phyloP scores from a whole-genome alignment of 53 echinoderm and acorn worm genomes.

The Henricia sp. region DNA sequence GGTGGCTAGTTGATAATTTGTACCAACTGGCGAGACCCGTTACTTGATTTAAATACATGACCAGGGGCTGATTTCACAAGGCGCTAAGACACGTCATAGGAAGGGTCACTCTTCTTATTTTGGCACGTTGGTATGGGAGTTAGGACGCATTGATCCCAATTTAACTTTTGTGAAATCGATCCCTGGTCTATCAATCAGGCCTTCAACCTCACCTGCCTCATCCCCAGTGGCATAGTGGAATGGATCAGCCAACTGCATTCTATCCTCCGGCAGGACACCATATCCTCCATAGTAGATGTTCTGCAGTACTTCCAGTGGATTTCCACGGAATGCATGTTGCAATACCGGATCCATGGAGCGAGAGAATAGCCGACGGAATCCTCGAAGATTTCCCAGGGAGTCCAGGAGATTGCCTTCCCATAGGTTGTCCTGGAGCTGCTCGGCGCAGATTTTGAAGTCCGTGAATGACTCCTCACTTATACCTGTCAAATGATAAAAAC shows the following conservation, averaged over 20 bases:
- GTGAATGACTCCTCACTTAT: constrained; percentile 40
- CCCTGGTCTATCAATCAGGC: too few species aligned
- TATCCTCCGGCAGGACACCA: constrained; percentile 61
- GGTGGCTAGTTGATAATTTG: too few species aligned
- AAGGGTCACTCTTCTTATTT: too few species aligned
- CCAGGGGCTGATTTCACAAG: too few species aligned
- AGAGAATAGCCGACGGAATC: constrained; percentile 63
- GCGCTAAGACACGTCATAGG: too few species aligned
- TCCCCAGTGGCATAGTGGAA: constrained; percentile 1
- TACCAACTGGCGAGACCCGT: not conserved
- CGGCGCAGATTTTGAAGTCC: constrained; percentile 30
- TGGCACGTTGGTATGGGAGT: too few species aligned
- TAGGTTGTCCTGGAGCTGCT: constrained; percentile 35
- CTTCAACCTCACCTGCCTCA: not conserved
- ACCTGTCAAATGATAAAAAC: too few species aligned
- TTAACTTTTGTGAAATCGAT: too few species aligned
- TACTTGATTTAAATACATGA: too few species aligned
- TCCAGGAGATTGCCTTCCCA: constrained; percentile 36
- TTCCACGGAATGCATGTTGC: constrained; percentile 53
- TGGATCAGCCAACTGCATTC: constrained; percentile 54
- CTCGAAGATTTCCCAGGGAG: constrained; percentile 42
- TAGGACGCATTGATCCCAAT: too few species aligned
- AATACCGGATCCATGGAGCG: constrained; percentile 19
- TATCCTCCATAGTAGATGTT: constrained; percentile 62
- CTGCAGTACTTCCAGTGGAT: constrained; percentile 48